Conservation (phyloP, 1,140 invertebrate species). For the Mercenaria mercenaria region DNA sequence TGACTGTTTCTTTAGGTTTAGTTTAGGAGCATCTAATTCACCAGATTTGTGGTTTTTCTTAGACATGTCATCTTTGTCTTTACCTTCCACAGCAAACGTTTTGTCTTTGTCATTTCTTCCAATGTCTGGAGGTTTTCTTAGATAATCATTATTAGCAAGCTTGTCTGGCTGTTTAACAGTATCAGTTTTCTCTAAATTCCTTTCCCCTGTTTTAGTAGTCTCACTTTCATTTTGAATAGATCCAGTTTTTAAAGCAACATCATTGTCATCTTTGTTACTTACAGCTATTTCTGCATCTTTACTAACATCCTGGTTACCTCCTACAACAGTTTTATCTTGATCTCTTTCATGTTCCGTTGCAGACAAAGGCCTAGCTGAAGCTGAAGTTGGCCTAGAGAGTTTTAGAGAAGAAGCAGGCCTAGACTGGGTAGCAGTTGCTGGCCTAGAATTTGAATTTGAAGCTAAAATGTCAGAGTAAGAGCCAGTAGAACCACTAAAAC, state of each 20-base stretch:
- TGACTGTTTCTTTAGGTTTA: background rate
- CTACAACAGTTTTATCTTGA: background rate
- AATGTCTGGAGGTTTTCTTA: background rate
- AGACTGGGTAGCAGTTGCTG: slow-evolving; percentile 2
- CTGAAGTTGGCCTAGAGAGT: slow-evolving; percentile 45
- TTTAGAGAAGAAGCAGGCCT: slow-evolving; percentile 33
- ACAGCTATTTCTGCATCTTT: background rate
- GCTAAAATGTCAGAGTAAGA: slow-evolving; percentile 55
- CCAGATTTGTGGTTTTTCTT: background rate
- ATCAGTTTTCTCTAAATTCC: background rate
- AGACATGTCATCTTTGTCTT: background rate
- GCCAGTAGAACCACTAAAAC: slow-evolving; percentile 40
- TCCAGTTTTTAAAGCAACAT: background rate
- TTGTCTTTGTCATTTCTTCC: background rate
- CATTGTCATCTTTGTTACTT: background rate
- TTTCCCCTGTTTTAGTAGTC: background rate
- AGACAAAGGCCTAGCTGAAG: slow-evolving; percentile 9
- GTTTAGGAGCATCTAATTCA: background rate
- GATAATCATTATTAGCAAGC: background rate
- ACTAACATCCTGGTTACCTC: background rate
- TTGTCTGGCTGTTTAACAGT: background rate
- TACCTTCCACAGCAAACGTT: background rate
- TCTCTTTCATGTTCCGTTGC: background rate
- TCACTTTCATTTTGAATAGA: background rate
- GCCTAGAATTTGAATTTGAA: slow-evolving; percentile 19